Evolutionary conservation across 2,797 vertebrate species (phyloP).

Genomic region (Gadopsis marmoratus): DNA sequence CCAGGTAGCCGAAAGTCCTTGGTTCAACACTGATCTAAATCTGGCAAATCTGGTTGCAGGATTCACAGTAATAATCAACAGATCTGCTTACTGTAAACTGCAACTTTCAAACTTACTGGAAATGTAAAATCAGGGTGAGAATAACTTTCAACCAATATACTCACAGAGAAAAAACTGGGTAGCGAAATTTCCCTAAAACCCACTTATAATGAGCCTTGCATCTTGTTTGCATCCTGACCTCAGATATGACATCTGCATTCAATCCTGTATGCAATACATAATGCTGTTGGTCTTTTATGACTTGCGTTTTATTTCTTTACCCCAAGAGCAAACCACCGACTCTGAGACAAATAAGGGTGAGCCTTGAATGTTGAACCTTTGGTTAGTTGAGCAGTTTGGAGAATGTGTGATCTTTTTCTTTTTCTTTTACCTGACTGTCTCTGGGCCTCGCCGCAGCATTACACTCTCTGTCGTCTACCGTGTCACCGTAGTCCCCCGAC

Average conservation of each 20-base stretch:
- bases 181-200: not conserved
- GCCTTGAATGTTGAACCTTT: not conserved
- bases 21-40: not conserved
- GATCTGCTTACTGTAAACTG: not conserved
- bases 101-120: not conserved
- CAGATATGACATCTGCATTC: constrained; percentile 22
- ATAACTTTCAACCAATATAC: not conserved
- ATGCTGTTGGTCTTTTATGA: not conserved
- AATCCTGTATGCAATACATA: not conserved
- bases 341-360: constrained; percentile 3
- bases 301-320: constrained; percentile 4
- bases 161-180: not conserved
- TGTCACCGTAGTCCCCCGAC: constrained; percentile 80
- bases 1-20: not conserved
- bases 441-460: constrained; percentile 88
- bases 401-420: not conserved
- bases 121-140: not conserved
- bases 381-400: not conserved
- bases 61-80: constrained; percentile 1
- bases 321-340: not conserved
- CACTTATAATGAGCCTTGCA: not conserved
- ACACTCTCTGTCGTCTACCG: constrained; percentile 89
- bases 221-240: constrained; percentile 12
- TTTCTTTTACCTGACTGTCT: constrained; percentile 88
- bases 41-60: not conserved